Conservation (phyloP, 2,888 invertebrate species). For the Tetanocera ferruginea region DNA sequence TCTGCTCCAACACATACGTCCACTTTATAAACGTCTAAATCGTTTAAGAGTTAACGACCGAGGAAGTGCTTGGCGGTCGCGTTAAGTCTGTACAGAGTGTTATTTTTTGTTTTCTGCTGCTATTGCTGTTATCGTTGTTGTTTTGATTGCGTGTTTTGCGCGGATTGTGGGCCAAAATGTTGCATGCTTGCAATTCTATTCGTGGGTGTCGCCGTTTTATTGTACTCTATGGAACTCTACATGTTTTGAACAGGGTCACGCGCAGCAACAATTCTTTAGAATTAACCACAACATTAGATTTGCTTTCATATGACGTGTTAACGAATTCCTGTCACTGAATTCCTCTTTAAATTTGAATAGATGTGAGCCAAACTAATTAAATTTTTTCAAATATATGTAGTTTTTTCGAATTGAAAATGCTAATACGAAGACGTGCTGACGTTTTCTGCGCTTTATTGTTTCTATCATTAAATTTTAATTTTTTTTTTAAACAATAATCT, state of each 20-base stretch:
- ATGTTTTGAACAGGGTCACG: not conserved
- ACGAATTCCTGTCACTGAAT: not conserved
- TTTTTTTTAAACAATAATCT: too few species aligned
- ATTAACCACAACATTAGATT: not conserved
- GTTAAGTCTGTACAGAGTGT: conserved; percentile 10
- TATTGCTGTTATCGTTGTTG: conserved; percentile 1
- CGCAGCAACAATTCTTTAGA: not conserved
- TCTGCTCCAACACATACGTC: conserved; percentile 5
- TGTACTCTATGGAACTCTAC: not conserved
- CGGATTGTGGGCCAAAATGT: conserved; percentile 27
- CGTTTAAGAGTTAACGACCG: conserved; percentile 51
- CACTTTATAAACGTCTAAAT: conserved; percentile 30
- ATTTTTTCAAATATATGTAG: too few species aligned
- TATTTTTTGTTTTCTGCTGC: conserved; percentile 26
- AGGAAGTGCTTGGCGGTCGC: conserved; percentile 44
- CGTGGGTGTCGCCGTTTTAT: conserved; percentile 33
- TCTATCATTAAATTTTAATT: too few species aligned
- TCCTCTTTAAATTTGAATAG: not conserved
- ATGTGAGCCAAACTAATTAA: not conserved
- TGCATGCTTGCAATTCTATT: conserved; percentile 26
- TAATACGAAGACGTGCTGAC: too few species aligned
- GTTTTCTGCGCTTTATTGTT: too few species aligned
- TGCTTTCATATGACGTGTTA: not conserved
- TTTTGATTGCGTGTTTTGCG: conserved; percentile 31
- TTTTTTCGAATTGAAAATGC: too few species aligned